Conservation (phyloP, 2,113 vertebrate genomes). For the Coturnix japonica region DNA sequence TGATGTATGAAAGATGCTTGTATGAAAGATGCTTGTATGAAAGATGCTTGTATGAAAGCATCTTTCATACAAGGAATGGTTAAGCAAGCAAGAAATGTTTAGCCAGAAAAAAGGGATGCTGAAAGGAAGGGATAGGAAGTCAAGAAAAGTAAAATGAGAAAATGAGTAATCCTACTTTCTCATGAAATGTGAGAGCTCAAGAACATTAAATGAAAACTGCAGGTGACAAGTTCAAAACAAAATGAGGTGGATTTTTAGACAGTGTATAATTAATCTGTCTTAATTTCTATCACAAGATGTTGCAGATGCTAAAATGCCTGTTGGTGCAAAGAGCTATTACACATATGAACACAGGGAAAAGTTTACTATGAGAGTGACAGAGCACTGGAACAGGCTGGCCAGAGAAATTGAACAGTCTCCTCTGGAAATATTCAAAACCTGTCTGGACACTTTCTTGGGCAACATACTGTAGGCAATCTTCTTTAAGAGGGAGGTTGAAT, state of each 20-base stretch:
- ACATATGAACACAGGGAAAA: not conserved
- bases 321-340: slow-evolving; percentile 8
- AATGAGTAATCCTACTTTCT: not conserved
- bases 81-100: not conserved
- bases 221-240: slow-evolving; percentile 7
- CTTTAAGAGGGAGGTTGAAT: too few relatives aligned
- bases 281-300: not conserved
- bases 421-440: too few relatives aligned
- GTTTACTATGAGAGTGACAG: too few relatives aligned
- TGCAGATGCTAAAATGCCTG: not conserved
- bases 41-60: not conserved
- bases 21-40: not conserved
- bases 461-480: too few relatives aligned
- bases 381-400: too few relatives aligned
- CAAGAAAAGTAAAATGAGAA: not conserved
- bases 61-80: not conserved
- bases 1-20: not conserved
- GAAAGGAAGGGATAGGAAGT: not conserved
- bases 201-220: not conserved
- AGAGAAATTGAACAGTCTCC: too few relatives aligned
- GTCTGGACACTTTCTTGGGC: too few relatives aligned
- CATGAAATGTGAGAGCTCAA: not conserved
- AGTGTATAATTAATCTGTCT: not conserved
- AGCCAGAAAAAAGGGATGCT: not conserved
- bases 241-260: not conserved